A percentile compares a stretch with the other conserved stretches of the same genome.
phyloP scores from a whole-genome alignment of 2,113 vertebrate species.

The Petromus typicus region DNA sequence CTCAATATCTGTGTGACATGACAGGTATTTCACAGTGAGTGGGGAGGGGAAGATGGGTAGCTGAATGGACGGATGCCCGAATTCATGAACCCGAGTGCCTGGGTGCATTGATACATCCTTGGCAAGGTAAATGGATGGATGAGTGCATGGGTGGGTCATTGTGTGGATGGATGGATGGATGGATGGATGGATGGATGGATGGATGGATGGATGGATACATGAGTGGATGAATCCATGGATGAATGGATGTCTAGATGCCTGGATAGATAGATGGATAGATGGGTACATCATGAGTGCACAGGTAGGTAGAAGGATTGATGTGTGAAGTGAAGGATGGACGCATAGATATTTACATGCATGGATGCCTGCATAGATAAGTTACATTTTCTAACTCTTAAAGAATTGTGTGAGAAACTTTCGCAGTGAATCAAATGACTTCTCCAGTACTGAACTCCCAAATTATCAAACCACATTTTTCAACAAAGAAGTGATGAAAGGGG shows the following conservation, averaged over 20 bases:
- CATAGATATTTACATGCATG: neutral
- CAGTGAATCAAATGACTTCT: neutral
- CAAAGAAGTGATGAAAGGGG: neutral
- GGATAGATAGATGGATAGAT: neutral
- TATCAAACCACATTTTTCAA: neutral
- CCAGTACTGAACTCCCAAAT: neutral
- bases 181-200: neutral
- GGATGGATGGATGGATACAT: too few species aligned
- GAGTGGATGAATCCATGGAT: neutral
- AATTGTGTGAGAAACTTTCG: neutral
- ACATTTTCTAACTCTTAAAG: neutral
- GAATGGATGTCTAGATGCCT: too few species aligned
- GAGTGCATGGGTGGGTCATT: neutral
- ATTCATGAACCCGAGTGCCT: too few species aligned
- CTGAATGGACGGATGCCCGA: too few species aligned
- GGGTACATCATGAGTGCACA: neutral
- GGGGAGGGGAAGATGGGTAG: too few species aligned
- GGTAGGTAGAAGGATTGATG: neutral
- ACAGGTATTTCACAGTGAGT: fast-evolving
- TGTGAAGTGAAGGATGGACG: neutral
- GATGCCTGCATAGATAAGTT: neutral
- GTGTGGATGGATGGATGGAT: neutral
- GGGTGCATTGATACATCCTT: too few species aligned
- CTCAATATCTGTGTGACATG: fast-evolving
- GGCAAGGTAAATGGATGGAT: neutral